Conservation (phyloP, 2,113 vertebrate species). For the Halcyon malimbica region DNA sequence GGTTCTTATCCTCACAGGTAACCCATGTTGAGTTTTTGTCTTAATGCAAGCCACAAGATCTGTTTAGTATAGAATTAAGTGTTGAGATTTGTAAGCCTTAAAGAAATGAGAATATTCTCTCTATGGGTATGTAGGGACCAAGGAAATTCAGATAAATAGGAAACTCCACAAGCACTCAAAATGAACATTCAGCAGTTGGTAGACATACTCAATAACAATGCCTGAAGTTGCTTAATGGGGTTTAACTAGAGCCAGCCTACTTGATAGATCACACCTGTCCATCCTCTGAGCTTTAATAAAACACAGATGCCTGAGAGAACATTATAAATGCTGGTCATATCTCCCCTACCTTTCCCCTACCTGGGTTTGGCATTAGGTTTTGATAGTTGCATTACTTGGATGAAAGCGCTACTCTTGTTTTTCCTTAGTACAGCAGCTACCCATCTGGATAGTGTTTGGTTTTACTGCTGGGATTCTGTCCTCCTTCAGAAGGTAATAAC, state of each 20-base stretch:
- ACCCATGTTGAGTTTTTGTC: background rate
- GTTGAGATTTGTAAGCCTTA: background rate
- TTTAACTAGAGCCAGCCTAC: background rate
- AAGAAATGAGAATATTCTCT: background rate
- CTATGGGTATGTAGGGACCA: background rate
- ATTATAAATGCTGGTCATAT: background rate
- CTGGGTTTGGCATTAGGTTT: background rate
- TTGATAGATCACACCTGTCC: background rate
- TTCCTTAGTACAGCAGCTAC: background rate
- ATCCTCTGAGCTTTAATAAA: background rate
- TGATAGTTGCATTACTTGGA: background rate
- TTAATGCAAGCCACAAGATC: background rate
- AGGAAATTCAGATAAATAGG: background rate
- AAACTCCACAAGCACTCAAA: background rate
- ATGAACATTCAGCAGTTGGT: background rate
- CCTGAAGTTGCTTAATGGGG: background rate
- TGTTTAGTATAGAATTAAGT: background rate
- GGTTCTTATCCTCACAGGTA: background rate
- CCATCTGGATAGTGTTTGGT: background rate
- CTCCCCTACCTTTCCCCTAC: fast-evolving
- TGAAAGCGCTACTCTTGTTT: background rate
- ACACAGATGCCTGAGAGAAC: background rate
- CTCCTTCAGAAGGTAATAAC: background rate
- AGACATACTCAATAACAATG: background rate
- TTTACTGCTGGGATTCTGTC: background rate